A percentile compares a stretch with the other conserved stretches of the same genome.
phyloP scores from a whole-genome alignment of 2,113 vertebrate species.

The Vombatus ursinus region DNA sequence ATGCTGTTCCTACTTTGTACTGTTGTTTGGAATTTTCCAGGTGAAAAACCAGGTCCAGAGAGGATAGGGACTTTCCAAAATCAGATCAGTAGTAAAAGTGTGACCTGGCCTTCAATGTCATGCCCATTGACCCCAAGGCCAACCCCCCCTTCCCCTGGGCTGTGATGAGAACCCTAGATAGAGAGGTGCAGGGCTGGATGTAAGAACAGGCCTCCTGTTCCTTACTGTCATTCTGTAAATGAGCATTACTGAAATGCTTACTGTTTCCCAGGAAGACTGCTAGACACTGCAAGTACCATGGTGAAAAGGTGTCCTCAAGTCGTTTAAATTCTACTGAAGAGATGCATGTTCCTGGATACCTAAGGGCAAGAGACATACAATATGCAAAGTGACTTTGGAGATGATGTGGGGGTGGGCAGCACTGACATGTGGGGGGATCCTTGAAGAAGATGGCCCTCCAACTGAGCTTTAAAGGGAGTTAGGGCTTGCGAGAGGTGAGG shows the following conservation, averaged over 20 bases:
- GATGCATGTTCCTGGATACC: background rate
- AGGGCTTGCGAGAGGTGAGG: no score
- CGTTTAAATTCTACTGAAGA: background rate
- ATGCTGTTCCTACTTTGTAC: background rate
- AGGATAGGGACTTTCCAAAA: background rate
- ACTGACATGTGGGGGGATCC: background rate
- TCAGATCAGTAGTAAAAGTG: background rate
- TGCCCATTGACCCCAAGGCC: background rate
- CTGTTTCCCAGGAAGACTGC: background rate
- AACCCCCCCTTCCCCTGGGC: no score
- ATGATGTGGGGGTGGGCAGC: background rate
- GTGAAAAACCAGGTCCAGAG: background rate
- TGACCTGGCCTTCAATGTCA: background rate
- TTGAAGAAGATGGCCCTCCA: no score
- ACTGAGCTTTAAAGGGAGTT: no score
- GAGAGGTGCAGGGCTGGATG: background rate
- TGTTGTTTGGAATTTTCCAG: background rate
- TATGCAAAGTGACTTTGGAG: background rate
- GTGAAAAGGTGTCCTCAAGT: background rate
- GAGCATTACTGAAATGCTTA: background rate
- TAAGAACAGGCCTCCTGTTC: background rate
- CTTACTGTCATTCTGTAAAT: background rate
- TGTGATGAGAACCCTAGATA: background rate
- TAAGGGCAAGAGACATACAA: background rate
- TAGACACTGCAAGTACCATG: background rate